These are phyloP conservation scores for Microdon myrmicae DNA, from an alignment of 2,888 invertebrate species.

Conservation along the genomic window DNA sequence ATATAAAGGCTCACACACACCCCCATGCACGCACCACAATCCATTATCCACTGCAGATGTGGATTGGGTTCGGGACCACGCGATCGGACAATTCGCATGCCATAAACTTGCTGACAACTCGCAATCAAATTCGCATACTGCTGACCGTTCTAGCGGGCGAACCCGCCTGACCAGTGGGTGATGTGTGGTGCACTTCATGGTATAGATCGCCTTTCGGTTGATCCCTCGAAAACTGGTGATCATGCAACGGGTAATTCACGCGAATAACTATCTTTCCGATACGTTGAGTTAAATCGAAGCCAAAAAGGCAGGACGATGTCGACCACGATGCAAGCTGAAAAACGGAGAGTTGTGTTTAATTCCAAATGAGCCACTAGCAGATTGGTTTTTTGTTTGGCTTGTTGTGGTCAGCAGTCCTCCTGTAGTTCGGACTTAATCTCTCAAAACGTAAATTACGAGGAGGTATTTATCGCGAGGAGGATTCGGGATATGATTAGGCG, in stretches of 20 bases:
- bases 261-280: constrained; percentile 32
- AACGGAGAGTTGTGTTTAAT: constrained; percentile 37
- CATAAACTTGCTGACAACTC: constrained; percentile 51
- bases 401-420: constrained; percentile 6
- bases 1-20: constrained; percentile 26
- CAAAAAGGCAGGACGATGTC: background rate
- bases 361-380: constrained; percentile 49
- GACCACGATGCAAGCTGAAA: background rate
- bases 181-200: constrained; percentile 33
- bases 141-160: constrained; percentile 15
- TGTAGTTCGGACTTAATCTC: constrained; percentile 20
- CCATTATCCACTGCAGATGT: no score
- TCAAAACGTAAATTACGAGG: constrained; percentile 52
- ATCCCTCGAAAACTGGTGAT: constrained; percentile 35
- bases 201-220: constrained; percentile 38
- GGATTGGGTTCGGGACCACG: constrained; percentile 30
- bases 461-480: constrained; percentile 53
- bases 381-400: constrained; percentile 31
- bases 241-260: constrained; percentile 51
- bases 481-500: constrained; percentile 54
- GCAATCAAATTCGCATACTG: constrained; percentile 44
- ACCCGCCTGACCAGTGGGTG: constrained; percentile 28
- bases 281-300: constrained; percentile 3
- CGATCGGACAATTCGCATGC: constrained; percentile 51
- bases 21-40: background rate